Evolutionary conservation across 1,140 invertebrate species (phyloP), one percentile per base, ranked within the genome.

Genomic region (Drosophila sp.): DNA sequence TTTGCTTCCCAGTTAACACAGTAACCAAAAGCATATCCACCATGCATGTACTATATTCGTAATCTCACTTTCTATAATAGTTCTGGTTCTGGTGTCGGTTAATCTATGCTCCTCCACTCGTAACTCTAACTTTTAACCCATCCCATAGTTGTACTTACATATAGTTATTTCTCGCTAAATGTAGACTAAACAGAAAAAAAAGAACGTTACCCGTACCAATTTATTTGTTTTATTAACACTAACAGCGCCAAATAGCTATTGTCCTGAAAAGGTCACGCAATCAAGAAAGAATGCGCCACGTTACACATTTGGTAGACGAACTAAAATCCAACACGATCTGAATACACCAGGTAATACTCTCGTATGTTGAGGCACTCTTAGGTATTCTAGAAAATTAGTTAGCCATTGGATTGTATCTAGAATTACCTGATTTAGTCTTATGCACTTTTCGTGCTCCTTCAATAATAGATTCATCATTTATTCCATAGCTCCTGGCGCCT

Each of bases 201-300:
- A 9, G 74, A 78, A 16, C 69, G 58, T 71, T 43, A 61, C 40
- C 14, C 51, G 76, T 76, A 79, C 72, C 50, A 72, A 91, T 66
- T 78, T 72, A 53, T 53, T 91, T 79, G 76, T 89, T 89, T 86
- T 81, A 83, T 83, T 78, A 77, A 89, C 70, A 91, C 80, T 80
- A 90, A 91, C 83, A 92, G 94, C 92, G 64, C 94, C 94, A 64
- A 94, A 93, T 81, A 91, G 92, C 64, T 94, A 94, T 72, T 91
- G 83, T 62, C 93, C 94, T 43, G 95, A 95, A 79, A 95, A 94
- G 90, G 93, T 94, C 70, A 86, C 83, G 36, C 94, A 95, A 71
- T 92, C 94, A 73, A 94, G 95, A 89, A 94, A 83, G 76, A 91
- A 78, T 89, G 80, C 91, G 77, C 91, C 91, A 74, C 76, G 92